Evolutionary conservation across 1,140 invertebrate genomes (phyloP), one percentile per base, ranked within the genome.

Genomic region (Eciton burchellii): DNA sequence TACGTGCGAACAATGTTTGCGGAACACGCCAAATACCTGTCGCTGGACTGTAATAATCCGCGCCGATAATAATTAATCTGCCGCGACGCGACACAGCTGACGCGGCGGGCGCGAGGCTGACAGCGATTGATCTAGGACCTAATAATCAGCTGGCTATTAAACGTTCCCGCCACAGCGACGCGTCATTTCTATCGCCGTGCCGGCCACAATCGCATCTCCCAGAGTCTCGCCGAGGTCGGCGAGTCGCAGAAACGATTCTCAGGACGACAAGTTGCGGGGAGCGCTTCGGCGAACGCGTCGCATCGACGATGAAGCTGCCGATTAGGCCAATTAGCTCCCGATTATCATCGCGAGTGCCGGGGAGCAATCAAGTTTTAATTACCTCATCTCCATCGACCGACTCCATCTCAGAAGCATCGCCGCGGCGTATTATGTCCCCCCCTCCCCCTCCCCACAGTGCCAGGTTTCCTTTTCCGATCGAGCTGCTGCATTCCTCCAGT

Each of bases 11-110:
- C 85, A 76, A 83, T 86, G 84, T 86, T 83, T 82, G 73, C 59
- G 81, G 57, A 76, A 66, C 81, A 73, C 47, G 81, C 60, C 66
- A 82, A 87, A 82, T 85, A 87, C 84, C 85, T 74, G 76, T 87
- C 49, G 66, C 59, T 79, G 68, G 66, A 62, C 72, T 77, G 85
- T 83, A 87, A 87, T 87, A 87, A 87, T 87, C 85, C 85, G 29
- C 62, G 73, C 71, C 72, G 85, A 86, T 87, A 87, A 87, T 87
- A 87, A 87, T 87, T 87, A 87, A 87, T 87, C 85, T 86, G 72
- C 72, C 81, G 43, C n/a, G n/a, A n/a, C n/a, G 66, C 85, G 81
- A 86, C 84, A 87, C 84, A 86, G 81, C 63, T 62, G 76, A 84
- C 71, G 72, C 66, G 81, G 72, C 72, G 56, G 72, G 47, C 60